Evolutionary conservation across 1,140 invertebrate species (phyloP).

Genomic region (Theocolax elegans): DNA sequence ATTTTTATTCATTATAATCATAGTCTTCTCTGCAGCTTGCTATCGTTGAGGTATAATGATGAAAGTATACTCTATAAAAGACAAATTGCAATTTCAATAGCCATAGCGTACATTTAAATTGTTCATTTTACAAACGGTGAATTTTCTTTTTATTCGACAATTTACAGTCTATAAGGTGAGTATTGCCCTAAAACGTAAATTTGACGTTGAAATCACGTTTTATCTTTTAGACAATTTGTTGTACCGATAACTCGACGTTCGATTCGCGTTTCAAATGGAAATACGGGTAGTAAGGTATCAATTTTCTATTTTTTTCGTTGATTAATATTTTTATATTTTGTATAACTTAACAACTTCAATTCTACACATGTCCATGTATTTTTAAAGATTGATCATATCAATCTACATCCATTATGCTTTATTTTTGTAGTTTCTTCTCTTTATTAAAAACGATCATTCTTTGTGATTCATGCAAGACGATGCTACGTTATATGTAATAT

Average conservation of each 20-base stretch:
- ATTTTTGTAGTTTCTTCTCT: too few relatives aligned
- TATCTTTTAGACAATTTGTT: too few relatives aligned
- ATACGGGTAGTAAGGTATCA: slow-evolving; percentile 30
- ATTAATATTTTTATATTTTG: slow-evolving; percentile 22
- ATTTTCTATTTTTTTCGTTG: slow-evolving; percentile 21
- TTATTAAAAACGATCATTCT: slow-evolving; percentile 19
- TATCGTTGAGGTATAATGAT: slow-evolving; percentile 18
- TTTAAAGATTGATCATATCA: slow-evolving; percentile 6
- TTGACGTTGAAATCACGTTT: too few relatives aligned
- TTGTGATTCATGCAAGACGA: slow-evolving; percentile 20
- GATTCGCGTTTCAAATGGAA: slow-evolving; percentile 21
- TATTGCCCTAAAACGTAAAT: too few relatives aligned
- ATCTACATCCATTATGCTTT: background rate
- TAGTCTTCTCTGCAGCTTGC: slow-evolving; percentile 3
- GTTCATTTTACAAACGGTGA: too few relatives aligned
- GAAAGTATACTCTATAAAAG: too few relatives aligned
- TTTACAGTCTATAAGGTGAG: too few relatives aligned
- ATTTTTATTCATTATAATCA: slow-evolving; percentile 31
- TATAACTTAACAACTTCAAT: slow-evolving; percentile 22
- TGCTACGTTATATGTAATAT: slow-evolving; percentile 12
- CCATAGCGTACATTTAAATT: too few relatives aligned
- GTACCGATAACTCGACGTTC: slow-evolving; percentile 12
- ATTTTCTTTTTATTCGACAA: too few relatives aligned
- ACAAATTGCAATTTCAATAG: too few relatives aligned
- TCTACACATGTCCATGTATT: slow-evolving; percentile 6